These are phyloP conservation scores for Microcebus murinus DNA, from an alignment of 2,113 vertebrate species.

Conservation along the genomic window DNA sequence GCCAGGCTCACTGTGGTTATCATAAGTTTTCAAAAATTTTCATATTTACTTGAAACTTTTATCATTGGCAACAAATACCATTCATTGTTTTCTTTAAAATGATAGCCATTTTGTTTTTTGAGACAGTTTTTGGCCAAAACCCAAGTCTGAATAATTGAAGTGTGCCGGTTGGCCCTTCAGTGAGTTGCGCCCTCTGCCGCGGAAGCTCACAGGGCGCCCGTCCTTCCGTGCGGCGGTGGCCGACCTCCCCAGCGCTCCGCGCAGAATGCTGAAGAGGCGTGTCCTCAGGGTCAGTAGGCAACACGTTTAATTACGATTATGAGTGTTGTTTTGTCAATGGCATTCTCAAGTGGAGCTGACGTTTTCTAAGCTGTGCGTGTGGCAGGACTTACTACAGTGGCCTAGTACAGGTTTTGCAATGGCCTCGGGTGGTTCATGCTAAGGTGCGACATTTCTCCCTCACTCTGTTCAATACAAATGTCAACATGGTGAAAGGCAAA, in stretches of 20 bases:
- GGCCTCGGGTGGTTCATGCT: background rate
- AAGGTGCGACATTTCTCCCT: background rate
- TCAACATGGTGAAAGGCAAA: background rate
- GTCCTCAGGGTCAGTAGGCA: background rate
- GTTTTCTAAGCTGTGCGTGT: background rate
- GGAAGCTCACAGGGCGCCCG: fast-evolving
- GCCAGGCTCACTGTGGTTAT: background rate
- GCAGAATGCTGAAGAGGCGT: background rate
- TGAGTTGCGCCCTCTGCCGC: background rate
- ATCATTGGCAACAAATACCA: background rate
- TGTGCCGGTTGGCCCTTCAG: background rate
- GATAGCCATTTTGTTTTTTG: background rate
- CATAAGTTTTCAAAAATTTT: slow-evolving; percentile 5
- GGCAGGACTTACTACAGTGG: background rate
- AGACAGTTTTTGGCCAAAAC: background rate
- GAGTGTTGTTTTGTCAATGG: background rate
- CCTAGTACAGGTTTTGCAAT: background rate
- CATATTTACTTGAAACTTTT: background rate
- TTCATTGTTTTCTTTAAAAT: background rate
- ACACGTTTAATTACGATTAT: background rate
- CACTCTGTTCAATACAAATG: background rate
- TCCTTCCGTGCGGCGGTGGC: background rate
- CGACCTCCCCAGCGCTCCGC: too few species aligned
- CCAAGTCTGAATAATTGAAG: background rate
- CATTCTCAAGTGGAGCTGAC: background rate